phyloP scores from a whole-genome alignment of 2,113 vertebrate species.

The Vulpes ferrilata region DNA sequence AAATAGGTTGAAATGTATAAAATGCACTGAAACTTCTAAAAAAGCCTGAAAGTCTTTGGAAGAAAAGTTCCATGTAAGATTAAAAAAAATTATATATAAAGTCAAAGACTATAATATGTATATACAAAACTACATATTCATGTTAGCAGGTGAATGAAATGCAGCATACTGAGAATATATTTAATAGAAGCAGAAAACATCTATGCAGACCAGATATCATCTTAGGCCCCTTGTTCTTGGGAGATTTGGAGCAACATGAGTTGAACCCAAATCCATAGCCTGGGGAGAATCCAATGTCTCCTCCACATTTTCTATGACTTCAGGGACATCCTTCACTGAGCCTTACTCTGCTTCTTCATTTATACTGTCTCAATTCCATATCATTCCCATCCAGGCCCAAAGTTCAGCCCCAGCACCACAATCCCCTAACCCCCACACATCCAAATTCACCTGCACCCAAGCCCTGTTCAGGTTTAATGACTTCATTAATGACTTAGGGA shows the following conservation, averaged over 20 bases:
- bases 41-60: constrained; percentile 38
- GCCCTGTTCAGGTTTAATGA: background rate
- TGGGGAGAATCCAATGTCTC: background rate
- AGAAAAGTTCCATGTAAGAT: constrained; percentile 47
- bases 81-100: constrained; percentile 18
- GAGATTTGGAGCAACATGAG: background rate
- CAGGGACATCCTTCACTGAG: background rate
- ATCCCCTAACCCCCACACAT: rapidly evolving
- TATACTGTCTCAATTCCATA: background rate
- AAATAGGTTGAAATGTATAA: constrained; percentile 56
- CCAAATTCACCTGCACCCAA: background rate
- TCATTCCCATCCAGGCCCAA: background rate
- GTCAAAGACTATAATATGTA: background rate
- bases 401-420: background rate
- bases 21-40: constrained; percentile 41
- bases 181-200: background rate
- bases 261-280: background rate
- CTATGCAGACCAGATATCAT: background rate
- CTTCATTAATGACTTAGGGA: background rate
- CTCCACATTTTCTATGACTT: background rate
- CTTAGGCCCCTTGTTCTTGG: background rate
- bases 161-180: background rate
- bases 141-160: constrained; percentile 32
- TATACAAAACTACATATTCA: constrained; percentile 27
- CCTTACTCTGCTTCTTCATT: background rate